Percentiles rank a stretch among this genome's conserved stretches.
phyloP scores from a whole-genome alignment of 35 echinoderm and acorn worm species.

The Heliocidaris tuberculata region DNA sequence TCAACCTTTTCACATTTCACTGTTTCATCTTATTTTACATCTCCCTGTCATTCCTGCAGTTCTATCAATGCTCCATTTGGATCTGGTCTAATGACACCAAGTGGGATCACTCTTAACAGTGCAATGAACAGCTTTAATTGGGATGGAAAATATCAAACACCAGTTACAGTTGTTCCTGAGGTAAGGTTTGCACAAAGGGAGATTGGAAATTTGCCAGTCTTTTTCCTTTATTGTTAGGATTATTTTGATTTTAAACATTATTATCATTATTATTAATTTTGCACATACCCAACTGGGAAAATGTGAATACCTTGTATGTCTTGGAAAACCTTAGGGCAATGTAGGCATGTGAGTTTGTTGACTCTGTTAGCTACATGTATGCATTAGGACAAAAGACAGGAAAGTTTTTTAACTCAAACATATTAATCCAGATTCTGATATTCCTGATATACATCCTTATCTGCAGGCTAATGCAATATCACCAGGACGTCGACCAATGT shows the following conservation, averaged over 20 bases:
- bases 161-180: slow-evolving; percentile 39
- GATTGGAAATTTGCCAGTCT: no score
- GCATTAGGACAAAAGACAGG: no score
- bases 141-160: slow-evolving; percentile 56
- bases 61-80: slow-evolving; percentile 82
- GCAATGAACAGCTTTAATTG: slow-evolving; percentile 92
- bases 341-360: no score
- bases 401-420: no score
- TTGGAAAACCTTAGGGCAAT: no score
- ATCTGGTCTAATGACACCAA: slow-evolving; percentile 71
- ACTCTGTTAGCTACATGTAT: no score
- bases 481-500: slow-evolving; percentile 70
- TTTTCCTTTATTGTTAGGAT: no score
- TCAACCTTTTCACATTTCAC: no score
- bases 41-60: slow-evolving; percentile 49
- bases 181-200: not conserved
- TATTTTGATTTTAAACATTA: no score
- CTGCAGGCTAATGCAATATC: slow-evolving; percentile 71
- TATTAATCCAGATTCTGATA: not conserved
- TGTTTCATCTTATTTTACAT: not conserved
- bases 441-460: not conserved
- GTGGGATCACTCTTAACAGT: slow-evolving; percentile 87
- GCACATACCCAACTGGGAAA: no score
- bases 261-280: no score
- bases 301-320: no score